phyloP scores from a whole-genome alignment of 2,797 vertebrate genomes.

The Prionace glauca region DNA sequence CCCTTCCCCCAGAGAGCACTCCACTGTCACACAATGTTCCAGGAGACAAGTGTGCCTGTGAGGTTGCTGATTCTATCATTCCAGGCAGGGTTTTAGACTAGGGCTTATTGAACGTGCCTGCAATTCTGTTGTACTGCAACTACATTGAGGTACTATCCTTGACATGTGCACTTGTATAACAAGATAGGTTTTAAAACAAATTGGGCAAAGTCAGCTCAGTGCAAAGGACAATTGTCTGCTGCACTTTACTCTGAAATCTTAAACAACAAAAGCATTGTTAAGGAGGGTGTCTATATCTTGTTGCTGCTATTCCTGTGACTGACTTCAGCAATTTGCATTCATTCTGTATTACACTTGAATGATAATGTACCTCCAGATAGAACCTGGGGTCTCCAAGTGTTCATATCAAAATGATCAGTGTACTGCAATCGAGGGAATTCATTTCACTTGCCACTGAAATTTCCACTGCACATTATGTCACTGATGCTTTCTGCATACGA shows the following conservation, averaged over 20 bases:
- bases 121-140: not conserved
- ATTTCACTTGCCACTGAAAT: conserved; percentile 57
- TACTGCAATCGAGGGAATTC: conserved; percentile 68
- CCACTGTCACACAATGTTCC: not conserved
- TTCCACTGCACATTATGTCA: conserved; percentile 67
- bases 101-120: not conserved
- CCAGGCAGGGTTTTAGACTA: not conserved
- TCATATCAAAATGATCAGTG: conserved; percentile 80
- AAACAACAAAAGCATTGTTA: not conserved
- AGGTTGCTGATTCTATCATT: not conserved
- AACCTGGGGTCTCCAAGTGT: conserved; percentile 50
- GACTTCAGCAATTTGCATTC: conserved; percentile 16
- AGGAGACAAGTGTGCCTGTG: conserved; percentile 4
- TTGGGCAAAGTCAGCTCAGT: not conserved
- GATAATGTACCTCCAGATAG: conserved; percentile 31
- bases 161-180: not conserved
- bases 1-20: not conserved
- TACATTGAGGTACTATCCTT: not conserved
- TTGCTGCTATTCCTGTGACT: not conserved
- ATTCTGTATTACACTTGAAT: conserved; percentile 29
- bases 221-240: not conserved
- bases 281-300: not conserved
- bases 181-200: conserved; percentile 1
- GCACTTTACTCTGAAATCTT: not conserved
- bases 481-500: conserved; percentile 79